A percentile compares a stretch with the other conserved stretches of the same genome.
These are phyloP conservation scores for Cydia amplana DNA, from an alignment of 1,140 invertebrate species.

Conservation along the genomic window DNA sequence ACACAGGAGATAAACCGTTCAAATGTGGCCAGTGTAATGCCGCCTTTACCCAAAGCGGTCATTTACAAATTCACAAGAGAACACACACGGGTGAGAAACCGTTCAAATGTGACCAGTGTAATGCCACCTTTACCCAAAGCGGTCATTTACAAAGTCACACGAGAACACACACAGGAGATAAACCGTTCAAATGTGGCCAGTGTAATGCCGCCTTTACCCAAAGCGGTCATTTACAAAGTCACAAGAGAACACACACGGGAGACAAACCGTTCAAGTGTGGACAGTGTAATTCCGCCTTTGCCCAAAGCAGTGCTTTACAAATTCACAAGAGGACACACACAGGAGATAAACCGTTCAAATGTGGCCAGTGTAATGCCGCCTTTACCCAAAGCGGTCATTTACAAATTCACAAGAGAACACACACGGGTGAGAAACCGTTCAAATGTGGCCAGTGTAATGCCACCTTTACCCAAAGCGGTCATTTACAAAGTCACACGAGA, in stretches of 20 bases:
- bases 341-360: not conserved
- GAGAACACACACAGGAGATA: not conserved
- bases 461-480: not conserved
- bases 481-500: not conserved
- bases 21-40: not conserved
- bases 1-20: not conserved
- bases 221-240: not conserved
- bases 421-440: not conserved
- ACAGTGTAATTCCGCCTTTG: too few relatives aligned
- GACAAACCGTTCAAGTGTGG: not conserved
- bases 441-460: conserved; percentile 34
- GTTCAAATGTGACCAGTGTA: not conserved
- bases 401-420: not conserved
- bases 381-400: not conserved
- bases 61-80: not conserved
- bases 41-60: not conserved
- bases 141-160: not conserved
- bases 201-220: not conserved
- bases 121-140: not conserved
- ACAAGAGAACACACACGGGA: not conserved
- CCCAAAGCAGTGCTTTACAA: too few relatives aligned
- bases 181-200: not conserved
- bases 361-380: not conserved
- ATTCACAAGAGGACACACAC: not conserved
- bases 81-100: not conserved